Evolutionary conservation across 2,888 invertebrate species (phyloP).

Genomic region (Aphidius colemani): DNA sequence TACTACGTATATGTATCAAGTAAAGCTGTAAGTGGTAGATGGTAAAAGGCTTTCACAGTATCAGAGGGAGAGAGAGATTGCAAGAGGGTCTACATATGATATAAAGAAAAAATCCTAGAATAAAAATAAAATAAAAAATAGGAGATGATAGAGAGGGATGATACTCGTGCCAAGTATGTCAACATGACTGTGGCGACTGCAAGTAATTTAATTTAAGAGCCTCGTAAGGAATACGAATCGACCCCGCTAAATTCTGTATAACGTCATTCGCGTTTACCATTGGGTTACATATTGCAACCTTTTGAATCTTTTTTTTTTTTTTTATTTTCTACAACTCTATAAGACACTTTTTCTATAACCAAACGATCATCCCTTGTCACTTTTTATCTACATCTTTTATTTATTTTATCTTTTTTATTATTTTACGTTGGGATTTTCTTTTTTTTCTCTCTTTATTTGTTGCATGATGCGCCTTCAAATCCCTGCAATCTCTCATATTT

Average conservation of each 20-base stretch:
- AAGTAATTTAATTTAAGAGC: constrained; percentile 57
- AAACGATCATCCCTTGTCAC: constrained; percentile 1
- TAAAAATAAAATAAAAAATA: constrained; percentile 9
- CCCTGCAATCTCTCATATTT: too few relatives aligned
- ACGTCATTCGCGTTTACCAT: constrained; percentile 30
- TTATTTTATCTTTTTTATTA: not conserved
- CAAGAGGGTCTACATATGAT: not conserved
- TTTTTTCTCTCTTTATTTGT: too few relatives aligned
- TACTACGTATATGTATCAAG: constrained; percentile 23
- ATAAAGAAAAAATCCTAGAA: constrained; percentile 9
- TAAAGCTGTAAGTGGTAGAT: constrained; percentile 6
- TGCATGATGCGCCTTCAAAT: too few relatives aligned
- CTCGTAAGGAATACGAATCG: constrained; percentile 47
- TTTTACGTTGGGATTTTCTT: too few relatives aligned
- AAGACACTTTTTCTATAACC: not conserved
- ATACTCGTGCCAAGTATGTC: constrained; percentile 55
- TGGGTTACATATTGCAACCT: constrained; percentile 17
- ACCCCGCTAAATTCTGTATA: constrained; percentile 1
- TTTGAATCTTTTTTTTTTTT: constrained; percentile 1
- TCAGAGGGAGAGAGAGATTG: too few relatives aligned
- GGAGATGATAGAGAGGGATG: constrained; percentile 30
- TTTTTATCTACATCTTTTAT: constrained; percentile 2
- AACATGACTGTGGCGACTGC: constrained; percentile 53
- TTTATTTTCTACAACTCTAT: too few relatives aligned
- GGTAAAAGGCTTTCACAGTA: constrained; percentile 1